These are phyloP conservation scores for Enteromius treurensis DNA, from an alignment of 2,797 vertebrate genomes.

Conservation along the genomic window DNA sequence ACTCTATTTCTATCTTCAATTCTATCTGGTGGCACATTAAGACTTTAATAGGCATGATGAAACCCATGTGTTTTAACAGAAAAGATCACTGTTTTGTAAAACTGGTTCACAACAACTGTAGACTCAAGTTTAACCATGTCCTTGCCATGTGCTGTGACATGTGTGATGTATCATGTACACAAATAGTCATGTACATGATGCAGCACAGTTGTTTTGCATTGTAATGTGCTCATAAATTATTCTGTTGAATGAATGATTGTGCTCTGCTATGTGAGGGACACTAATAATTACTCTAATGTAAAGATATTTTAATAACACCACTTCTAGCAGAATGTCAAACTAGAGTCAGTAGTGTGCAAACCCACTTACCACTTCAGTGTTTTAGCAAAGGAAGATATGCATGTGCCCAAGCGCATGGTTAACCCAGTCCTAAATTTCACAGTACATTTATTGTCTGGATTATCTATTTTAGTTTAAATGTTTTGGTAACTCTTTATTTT, in stretches of 20 bases:
- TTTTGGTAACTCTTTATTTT: too few relatives aligned
- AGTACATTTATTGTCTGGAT: background rate
- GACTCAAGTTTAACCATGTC: background rate
- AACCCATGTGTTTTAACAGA: background rate
- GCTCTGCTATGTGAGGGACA: background rate
- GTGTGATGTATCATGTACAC: background rate
- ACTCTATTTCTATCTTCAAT: background rate
- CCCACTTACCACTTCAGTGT: background rate
- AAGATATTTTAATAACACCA: background rate
- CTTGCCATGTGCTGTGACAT: too few relatives aligned
- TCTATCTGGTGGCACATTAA: background rate
- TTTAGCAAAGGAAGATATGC: background rate
- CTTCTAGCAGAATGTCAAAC: background rate
- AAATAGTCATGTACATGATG: background rate
- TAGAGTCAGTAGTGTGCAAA: background rate
- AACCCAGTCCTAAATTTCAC: background rate
- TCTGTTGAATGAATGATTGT: background rate
- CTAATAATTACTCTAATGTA: background rate
- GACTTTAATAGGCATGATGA: background rate
- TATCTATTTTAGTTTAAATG: background rate
- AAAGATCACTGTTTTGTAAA: too few relatives aligned
- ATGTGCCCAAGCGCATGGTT: background rate
- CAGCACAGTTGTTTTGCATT: background rate
- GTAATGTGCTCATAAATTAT: background rate
- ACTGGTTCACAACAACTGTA: background rate